These are phyloP conservation scores for Turritopsis dohrnii DNA, from an alignment of 30 jellyfish, hydroid and myxozoan species.

Conservation along the genomic window DNA sequence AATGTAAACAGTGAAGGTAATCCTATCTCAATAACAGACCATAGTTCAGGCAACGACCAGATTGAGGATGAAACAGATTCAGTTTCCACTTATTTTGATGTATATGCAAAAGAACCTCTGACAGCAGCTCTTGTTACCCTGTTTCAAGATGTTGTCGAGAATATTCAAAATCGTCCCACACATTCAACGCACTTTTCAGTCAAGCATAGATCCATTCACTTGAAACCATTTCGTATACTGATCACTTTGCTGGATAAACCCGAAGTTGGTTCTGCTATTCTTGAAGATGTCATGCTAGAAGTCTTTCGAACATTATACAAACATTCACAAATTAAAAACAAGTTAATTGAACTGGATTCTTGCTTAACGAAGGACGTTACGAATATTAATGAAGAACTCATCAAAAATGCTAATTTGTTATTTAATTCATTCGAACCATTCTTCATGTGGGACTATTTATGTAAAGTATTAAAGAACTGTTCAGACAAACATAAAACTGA, in stretches of 20 bases:
- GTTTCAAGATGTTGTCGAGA: slow-evolving; percentile 27
- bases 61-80: slow-evolving; percentile 28
- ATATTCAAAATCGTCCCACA: background rate
- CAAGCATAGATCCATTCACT: slow-evolving; percentile 6
- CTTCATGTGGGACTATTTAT: slow-evolving; percentile 82
- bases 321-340: slow-evolving; percentile 11
- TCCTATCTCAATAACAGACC: slow-evolving; percentile 21
- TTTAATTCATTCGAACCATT: slow-evolving; percentile 84
- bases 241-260: slow-evolving; percentile 89
- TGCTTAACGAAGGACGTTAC: slow-evolving; percentile 17
- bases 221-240: slow-evolving; percentile 84
- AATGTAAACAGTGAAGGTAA: slow-evolving; percentile 42
- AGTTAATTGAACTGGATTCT: slow-evolving; percentile 15
- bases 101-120: slow-evolving; percentile 49
- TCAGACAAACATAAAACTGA: background rate
- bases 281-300: slow-evolving; percentile 79
- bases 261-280: slow-evolving; percentile 75
- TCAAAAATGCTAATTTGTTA: slow-evolving; percentile 74
- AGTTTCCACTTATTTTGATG: slow-evolving; percentile 39
- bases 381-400: slow-evolving; percentile 41
- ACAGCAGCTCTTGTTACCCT: slow-evolving; percentile 65
- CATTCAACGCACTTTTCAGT: background rate
- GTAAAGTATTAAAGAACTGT: slow-evolving; percentile 44
- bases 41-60: slow-evolving; percentile 41
- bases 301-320: slow-evolving; percentile 65